These are phyloP conservation scores for Cuniculus paca DNA, from an alignment of 2,797 vertebrate species.

Conservation along the genomic window DNA sequence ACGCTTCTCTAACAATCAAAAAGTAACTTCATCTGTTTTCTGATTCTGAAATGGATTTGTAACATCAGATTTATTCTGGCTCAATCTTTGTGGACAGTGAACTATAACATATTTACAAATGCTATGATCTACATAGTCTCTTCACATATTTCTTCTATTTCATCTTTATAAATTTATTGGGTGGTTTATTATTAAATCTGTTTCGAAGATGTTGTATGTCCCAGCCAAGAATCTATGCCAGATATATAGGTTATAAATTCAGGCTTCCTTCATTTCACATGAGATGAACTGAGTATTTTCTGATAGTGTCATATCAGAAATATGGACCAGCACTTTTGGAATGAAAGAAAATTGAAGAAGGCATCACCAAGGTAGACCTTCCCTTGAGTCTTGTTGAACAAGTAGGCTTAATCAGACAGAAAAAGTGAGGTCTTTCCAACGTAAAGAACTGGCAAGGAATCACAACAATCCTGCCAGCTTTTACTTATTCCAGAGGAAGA, in stretches of 20 bases:
- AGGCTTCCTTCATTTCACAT: neutral
- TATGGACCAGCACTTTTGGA: neutral
- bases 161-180: neutral
- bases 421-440: neutral
- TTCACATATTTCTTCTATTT: constrained; percentile 4
- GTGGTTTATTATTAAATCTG: constrained; percentile 13
- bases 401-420: neutral
- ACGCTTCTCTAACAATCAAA: neutral
- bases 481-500: neutral
- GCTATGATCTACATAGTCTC: neutral
- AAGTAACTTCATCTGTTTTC: neutral
- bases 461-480: neutral
- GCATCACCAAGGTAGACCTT: neutral
- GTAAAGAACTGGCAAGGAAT: neutral
- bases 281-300: neutral
- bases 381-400: neutral
- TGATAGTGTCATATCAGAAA: neutral
- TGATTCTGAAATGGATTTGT: neutral
- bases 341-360: neutral
- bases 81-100: neutral
- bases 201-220: neutral
- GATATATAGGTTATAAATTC: neutral
- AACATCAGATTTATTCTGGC: neutral
- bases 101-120: constrained; percentile 7
- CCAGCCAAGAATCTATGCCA: neutral